Conservation (phyloP, 2,113 vertebrate genomes). For the Myiopsitta monachus region DNA sequence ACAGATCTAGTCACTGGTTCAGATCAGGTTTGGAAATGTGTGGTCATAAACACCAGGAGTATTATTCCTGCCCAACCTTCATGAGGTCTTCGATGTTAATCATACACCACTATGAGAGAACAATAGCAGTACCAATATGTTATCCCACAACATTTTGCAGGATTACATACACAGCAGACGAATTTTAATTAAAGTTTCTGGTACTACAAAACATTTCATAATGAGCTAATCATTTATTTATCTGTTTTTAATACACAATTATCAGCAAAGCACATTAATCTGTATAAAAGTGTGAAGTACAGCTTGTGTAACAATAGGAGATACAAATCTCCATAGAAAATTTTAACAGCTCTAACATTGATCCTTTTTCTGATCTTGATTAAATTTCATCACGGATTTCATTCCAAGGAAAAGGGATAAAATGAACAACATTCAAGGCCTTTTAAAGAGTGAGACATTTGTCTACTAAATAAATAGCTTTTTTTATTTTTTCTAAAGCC, state of each 20-base stretch:
- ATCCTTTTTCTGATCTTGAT: background rate
- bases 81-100: background rate
- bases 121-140: background rate
- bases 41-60: background rate
- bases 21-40: background rate
- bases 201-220: conserved; percentile 17
- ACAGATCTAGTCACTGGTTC: background rate
- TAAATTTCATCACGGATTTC: background rate
- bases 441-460: background rate
- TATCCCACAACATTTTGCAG: background rate
- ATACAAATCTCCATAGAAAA: background rate
- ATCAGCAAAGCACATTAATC: conserved; percentile 23
- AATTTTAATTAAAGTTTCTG: conserved; percentile 37
- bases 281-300: conserved; percentile 1
- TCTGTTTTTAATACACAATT: conserved; percentile 27
- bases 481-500: background rate
- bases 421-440: background rate
- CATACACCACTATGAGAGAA: background rate
- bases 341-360: background rate
- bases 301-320: background rate
- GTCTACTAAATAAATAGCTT: background rate
- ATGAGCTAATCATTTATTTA: conserved; percentile 38
- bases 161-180: conserved; percentile 2
- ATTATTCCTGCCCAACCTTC: background rate
- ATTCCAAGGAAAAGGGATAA: background rate